These are phyloP conservation scores for Netelia fuscicornis DNA, from an alignment of 2,888 invertebrate species.

Conservation along the genomic window DNA sequence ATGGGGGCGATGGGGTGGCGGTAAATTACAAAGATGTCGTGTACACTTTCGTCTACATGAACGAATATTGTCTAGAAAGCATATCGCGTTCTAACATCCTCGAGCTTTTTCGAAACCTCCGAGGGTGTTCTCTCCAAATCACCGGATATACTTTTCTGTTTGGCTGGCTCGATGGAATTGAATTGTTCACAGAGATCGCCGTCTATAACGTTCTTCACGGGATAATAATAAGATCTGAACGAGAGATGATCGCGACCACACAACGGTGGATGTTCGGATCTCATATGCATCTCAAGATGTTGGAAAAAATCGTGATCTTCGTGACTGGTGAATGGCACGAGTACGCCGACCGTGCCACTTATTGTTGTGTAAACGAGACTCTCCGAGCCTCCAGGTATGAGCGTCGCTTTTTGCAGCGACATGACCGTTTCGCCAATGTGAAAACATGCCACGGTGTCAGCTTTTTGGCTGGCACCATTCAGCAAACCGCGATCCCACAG, in stretches of 20 bases:
- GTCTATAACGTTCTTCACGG: conserved; percentile 99
- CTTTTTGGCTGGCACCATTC: conserved; percentile 99
- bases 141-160: conserved; percentile 97
- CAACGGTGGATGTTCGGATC: conserved; percentile 97
- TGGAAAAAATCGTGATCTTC: conserved; percentile 99
- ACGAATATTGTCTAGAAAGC: conserved; percentile 91
- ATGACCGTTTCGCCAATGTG: conserved; percentile 98
- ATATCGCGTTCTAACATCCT: conserved; percentile 99
- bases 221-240: conserved; percentile 98
- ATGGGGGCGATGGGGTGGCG: too few relatives aligned
- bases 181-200: conserved; percentile 99
- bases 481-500: conserved; percentile 97
- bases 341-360: conserved; percentile 96
- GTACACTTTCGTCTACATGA: conserved; percentile 2
- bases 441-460: conserved; percentile 96
- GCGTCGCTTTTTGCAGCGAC: conserved; percentile 97
- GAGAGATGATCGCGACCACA: conserved; percentile 99
- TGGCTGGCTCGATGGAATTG: conserved; percentile 96
- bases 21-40: conserved; percentile 26
- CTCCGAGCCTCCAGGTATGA: conserved; percentile 99
- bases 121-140: conserved; percentile 98
- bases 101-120: conserved; percentile 99
- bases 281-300: conserved; percentile 99
- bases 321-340: conserved; percentile 97
- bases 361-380: conserved; percentile 98